Evolutionary conservation across 1,140 invertebrate genomes (phyloP).

Genomic region (Ceratoteleas bidentatus): DNA sequence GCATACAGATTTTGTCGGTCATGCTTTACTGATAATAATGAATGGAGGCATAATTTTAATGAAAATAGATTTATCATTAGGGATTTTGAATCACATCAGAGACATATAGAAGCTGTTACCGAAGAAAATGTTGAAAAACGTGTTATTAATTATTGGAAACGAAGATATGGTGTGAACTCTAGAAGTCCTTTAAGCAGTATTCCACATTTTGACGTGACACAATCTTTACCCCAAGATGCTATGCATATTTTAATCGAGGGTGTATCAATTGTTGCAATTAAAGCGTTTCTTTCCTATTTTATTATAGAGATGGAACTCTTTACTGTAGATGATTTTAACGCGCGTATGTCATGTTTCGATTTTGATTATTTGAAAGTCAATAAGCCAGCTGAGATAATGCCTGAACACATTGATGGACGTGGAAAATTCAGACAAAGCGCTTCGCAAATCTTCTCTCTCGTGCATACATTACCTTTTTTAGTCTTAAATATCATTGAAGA

Average conservation of each 20-base stretch:
- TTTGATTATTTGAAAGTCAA: constrained; percentile 9
- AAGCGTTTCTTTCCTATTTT: constrained; percentile 3
- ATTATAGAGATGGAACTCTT: constrained; percentile 3
- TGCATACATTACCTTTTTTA: neutral
- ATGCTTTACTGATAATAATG: constrained; percentile 34
- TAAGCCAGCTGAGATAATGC: constrained; percentile 1
- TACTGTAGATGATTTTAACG: constrained; percentile 1
- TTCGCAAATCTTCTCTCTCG: constrained; percentile 10
- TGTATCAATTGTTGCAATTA: neutral
- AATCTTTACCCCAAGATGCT: neutral
- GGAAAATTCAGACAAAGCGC: constrained; percentile 8
- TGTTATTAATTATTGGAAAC: constrained; percentile 5
- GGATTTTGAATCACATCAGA: neutral
- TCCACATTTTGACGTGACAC: constrained; percentile 4
- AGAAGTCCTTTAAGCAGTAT: neutral
- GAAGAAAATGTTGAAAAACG: neutral
- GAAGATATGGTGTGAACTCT: neutral
- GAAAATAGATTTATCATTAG: constrained; percentile 22
- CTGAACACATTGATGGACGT: neutral
- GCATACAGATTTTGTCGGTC: constrained; percentile 49
- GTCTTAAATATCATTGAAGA: neutral
- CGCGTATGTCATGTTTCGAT: constrained; percentile 8
- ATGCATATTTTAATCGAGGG: constrained; percentile 3
- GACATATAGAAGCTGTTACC: neutral
- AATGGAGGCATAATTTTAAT: constrained; percentile 34